These are phyloP conservation scores for Ommatoiulus sabulosus DNA, from an alignment of 2,888 invertebrate species.

Conservation along the genomic window DNA sequence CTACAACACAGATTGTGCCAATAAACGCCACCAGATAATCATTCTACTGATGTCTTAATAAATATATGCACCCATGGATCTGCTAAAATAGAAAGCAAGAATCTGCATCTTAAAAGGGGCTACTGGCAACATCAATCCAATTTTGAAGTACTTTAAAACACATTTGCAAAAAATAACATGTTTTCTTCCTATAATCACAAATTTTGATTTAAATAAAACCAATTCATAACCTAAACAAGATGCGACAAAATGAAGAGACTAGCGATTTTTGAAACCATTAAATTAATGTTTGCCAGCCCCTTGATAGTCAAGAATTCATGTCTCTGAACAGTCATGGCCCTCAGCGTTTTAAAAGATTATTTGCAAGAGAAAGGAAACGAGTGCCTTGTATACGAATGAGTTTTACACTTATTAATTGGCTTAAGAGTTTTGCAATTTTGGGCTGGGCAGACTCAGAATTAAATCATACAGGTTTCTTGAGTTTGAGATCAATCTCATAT, in stretches of 20 bases:
- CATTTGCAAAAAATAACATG: neutral
- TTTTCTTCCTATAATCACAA: neutral
- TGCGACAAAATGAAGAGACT: neutral
- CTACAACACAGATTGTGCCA: neutral
- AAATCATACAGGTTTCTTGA: neutral
- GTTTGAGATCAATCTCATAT: neutral
- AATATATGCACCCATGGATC: constrained; percentile 2
- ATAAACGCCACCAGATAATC: neutral
- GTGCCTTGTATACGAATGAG: neutral
- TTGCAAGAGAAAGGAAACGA: neutral
- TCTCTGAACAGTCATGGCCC: neutral
- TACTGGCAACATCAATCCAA: neutral
- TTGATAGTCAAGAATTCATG: neutral
- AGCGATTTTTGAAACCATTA: neutral
- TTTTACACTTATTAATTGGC: neutral
- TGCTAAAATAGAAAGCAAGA: neutral
- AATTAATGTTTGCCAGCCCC: neutral
- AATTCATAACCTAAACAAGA: no score
- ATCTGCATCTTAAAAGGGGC: neutral
- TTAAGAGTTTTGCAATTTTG: neutral
- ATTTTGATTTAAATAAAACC: no score
- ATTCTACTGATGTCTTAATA: neutral
- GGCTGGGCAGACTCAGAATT: neutral
- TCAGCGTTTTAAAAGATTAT: neutral
- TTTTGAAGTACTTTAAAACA: neutral